Evolutionary conservation across 1,140 invertebrate genomes (phyloP), one percentile per base, ranked within the genome.

Genomic region (Acromyrmex echinatior): DNA sequence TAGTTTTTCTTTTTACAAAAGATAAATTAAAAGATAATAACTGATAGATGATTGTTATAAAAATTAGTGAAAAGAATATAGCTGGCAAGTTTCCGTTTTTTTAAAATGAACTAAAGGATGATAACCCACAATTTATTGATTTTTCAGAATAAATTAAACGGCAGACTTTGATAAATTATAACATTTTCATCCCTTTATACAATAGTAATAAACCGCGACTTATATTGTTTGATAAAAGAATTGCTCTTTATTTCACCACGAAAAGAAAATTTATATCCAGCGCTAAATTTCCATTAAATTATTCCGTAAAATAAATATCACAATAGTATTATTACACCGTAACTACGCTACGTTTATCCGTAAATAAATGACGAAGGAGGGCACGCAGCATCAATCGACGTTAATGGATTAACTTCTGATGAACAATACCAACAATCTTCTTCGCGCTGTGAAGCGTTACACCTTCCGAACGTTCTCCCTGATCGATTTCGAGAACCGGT

Each of bases 371-470:
- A 62, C 25, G 53, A 12, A 53, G 53, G 14, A 65, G n/a, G 7
- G 39, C 18, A 31, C 3, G 25, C 35, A 28, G 18, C 35, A 76
- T 74, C 80, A 62, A 76, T 62, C 39, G 80, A 21, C 39, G 35
- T 51, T 84, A 74, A 84, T 74, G 80, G 39, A 84, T 84, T 84
- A 76, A 84, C 49, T 73, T 62, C 28, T 56, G 49, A 16, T 31
- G 56, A 62, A 84, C 70, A 84, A 74, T 84, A 49, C 25, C 12
- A 31, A 62, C 70, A 84, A 84, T 84, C 68, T 81, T 10, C 1
- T 68, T 39, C 70, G 28, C n/a, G 25, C 35, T 21, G 68, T 21
- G 68, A 53, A 31, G 58, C 62, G 18, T 53, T 65, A 62, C 80
- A 76, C 25, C 65, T 74, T 74, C 21, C 39, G 25, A 60, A 45